These are phyloP conservation scores for Muraenolepis orangiensis DNA, from an alignment of 2,797 vertebrate species.

Conservation along the genomic window DNA sequence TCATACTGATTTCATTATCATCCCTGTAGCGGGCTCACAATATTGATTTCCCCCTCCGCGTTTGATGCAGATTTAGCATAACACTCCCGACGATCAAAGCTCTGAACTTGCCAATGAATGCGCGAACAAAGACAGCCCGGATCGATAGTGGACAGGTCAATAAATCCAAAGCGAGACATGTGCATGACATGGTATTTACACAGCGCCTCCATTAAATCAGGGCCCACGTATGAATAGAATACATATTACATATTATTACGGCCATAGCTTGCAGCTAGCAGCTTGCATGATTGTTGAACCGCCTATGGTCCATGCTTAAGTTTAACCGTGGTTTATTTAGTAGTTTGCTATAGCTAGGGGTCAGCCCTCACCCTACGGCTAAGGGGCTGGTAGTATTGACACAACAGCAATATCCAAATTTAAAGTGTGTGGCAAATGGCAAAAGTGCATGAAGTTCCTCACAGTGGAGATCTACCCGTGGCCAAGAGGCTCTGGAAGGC, in stretches of 20 bases:
- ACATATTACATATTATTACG: not conserved
- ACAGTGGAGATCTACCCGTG: not conserved
- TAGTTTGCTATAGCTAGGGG: not conserved
- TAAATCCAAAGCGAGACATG: constrained; percentile 56
- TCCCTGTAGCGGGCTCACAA: constrained; percentile 50
- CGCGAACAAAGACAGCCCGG: constrained; percentile 63
- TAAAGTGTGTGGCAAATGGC: not conserved
- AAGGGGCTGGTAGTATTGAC: not conserved
- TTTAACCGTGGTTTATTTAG: not conserved
- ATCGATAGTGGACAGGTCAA: constrained; percentile 69
- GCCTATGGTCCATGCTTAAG: no score
- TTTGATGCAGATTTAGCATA: constrained; percentile 67
- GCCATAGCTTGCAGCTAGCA: not conserved
- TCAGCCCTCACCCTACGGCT: not conserved
- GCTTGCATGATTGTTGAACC: not conserved
- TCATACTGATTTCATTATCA: constrained; percentile 64
- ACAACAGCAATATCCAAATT: constrained; percentile 22
- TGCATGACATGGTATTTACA: constrained; percentile 61
- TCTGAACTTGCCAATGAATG: constrained; percentile 59
- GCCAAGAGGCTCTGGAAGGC: not conserved
- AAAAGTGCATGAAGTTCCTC: not conserved
- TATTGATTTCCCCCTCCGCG: constrained; percentile 52
- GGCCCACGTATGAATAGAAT: constrained; percentile 29
- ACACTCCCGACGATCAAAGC: constrained; percentile 64
- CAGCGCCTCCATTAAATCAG: constrained; percentile 39